Conservation (phyloP, 2,113 vertebrate genomes). For the Alethe diademata region DNA sequence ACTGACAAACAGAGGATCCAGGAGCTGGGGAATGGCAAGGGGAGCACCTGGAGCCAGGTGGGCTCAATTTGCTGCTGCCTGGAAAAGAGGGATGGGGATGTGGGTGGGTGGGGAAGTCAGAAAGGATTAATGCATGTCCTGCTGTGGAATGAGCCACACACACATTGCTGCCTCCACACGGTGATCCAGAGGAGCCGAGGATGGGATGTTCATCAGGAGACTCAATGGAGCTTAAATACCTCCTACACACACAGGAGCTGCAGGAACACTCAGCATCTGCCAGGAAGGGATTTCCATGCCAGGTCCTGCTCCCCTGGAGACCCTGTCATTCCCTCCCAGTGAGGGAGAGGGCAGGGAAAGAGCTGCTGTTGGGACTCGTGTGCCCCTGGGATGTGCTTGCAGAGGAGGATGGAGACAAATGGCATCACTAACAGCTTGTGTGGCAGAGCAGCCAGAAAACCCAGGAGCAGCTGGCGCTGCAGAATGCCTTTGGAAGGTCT, state of each 20-base stretch:
- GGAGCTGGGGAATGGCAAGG: not conserved
- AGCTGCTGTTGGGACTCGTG: fast-evolving
- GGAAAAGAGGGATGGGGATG: not conserved
- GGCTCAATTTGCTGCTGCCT: not conserved
- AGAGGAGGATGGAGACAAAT: not conserved
- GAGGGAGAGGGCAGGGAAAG: not conserved
- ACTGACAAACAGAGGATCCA: not conserved
- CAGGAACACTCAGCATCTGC: not conserved
- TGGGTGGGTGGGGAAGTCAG: not conserved
- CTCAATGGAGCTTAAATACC: not conserved
- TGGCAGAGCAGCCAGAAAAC: not conserved
- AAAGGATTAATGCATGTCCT: not conserved
- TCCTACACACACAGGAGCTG: not conserved
- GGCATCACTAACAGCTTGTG: not conserved
- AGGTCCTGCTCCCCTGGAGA: not conserved
- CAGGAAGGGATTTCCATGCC: not conserved
- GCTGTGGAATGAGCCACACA: not conserved
- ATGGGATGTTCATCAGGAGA: not conserved
- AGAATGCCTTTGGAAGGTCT: fast-evolving
- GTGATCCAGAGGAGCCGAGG: not conserved
- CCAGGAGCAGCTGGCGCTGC: not conserved
- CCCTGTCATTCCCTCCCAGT: fast-evolving
- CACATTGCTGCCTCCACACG: fast-evolving
- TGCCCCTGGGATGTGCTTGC: not conserved
- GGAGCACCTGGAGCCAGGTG: not conserved